Conservation (phyloP, 2,797 vertebrate species). For the Rhinella marina region DNA sequence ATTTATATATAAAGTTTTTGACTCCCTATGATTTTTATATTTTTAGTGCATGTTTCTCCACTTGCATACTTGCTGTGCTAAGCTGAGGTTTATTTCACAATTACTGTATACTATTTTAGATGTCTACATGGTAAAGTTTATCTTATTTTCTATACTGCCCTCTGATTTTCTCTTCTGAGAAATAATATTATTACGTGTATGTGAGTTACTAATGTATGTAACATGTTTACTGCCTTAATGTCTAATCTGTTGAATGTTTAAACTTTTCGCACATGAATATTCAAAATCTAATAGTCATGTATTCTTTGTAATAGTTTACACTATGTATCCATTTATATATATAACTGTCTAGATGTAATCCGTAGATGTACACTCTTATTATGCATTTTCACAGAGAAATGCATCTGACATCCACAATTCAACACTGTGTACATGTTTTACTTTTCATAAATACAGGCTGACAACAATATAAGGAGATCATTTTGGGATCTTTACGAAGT, state of each 20-base stretch:
- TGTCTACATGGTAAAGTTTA: neutral
- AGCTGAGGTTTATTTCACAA: neutral
- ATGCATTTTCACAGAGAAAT: neutral
- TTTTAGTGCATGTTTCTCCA: neutral
- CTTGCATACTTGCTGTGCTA: neutral
- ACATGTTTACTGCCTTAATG: too few relatives aligned
- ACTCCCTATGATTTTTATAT: neutral
- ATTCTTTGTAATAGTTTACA: too few relatives aligned
- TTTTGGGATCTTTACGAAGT: conserved; percentile 1
- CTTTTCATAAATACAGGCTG: neutral
- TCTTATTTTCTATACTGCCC: neutral
- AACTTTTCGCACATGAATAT: too few relatives aligned
- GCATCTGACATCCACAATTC: neutral
- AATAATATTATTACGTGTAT: too few relatives aligned
- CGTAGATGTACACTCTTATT: neutral
- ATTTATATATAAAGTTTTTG: neutral
- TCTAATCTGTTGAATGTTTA: too few relatives aligned
- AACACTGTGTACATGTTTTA: neutral
- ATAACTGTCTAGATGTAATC: neutral
- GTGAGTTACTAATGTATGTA: too few relatives aligned
- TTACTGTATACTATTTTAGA: neutral
- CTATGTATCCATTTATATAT: neutral
- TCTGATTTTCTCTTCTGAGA: neutral
- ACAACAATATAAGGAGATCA: neutral
- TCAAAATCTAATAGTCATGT: too few relatives aligned